Evolutionary conservation across 1,140 invertebrate species (phyloP).

Genomic region (Tetragnatha versicolor): DNA sequence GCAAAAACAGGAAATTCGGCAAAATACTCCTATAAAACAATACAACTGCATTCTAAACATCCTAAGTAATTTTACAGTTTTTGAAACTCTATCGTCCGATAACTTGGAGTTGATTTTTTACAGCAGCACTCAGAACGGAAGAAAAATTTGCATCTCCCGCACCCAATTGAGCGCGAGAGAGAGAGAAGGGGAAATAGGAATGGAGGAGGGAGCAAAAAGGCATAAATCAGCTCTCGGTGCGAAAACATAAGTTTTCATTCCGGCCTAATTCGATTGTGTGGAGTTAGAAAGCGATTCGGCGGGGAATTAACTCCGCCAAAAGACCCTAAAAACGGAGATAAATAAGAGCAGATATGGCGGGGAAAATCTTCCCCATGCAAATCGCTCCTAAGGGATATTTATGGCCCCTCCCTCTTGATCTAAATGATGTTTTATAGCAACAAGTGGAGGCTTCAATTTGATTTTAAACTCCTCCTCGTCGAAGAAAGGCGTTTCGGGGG

Average conservation of each 20-base stretch:
- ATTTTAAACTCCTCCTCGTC: conserved; percentile 1
- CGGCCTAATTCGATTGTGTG: conserved; percentile 35
- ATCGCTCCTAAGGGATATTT: conserved; percentile 23
- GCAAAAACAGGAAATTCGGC: too few relatives aligned
- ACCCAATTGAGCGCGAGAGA: too few relatives aligned
- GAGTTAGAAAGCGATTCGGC: conserved; percentile 36
- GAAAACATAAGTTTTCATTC: conserved; percentile 45
- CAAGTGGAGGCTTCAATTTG: conserved; percentile 17
- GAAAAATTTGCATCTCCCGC: neutral
- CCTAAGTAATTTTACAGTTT: too few relatives aligned
- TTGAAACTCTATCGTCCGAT: too few relatives aligned
- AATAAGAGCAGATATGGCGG: neutral
- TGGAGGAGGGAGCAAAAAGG: neutral
- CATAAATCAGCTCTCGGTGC: conserved; percentile 16
- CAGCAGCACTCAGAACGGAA: too few relatives aligned
- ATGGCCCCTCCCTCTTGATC: neutral
- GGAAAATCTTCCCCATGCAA: neutral
- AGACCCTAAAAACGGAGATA: conserved; percentile 36
- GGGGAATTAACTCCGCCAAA: conserved; percentile 35
- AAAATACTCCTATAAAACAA: too few relatives aligned
- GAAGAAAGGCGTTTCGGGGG: neutral
- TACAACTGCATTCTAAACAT: too few relatives aligned
- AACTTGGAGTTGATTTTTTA: too few relatives aligned
- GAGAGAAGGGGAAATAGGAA: neutral
- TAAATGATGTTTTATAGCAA: conserved; percentile 17